Evolutionary conservation across 2,797 vertebrate species (phyloP), one percentile per base, ranked within the genome.

Genomic region (Etheostoma nigrum): DNA sequence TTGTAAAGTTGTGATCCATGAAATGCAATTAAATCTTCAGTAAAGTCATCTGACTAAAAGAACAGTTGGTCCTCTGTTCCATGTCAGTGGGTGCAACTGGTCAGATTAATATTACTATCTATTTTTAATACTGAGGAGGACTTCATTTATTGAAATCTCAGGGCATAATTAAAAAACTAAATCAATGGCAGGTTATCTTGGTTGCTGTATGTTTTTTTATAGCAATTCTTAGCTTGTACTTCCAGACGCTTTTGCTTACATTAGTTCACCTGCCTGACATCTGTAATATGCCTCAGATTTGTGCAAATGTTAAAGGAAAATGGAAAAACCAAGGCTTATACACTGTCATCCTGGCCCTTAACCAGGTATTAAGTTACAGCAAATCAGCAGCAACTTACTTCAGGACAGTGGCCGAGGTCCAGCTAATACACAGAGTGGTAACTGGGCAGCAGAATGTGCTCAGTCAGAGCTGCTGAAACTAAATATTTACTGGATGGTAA

Each of bases 401-500:
- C 74, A 64, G 62, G 68, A 74, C 80, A 23, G 77, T 83, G 83
- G 83, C 91, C 30, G 63, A 49, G n/a, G 19, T 85, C 85, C 86
- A 84, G 84, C 54, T 81, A 89, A 88, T 85, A 79, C 82, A 62
- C 73, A 57, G 73, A 88, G 83, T 67, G 88, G 84, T 78, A 87
- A 84, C 66, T 72, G 82, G 81, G 82, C 85, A 89, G 79, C 79
- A 74, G 61, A 91, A 83, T 33, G 66, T 62, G 83, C 79, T 80
- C 67, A 61, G 75, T 88, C 85, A 88, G 79, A 82, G 64, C 66
- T 71, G 72, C 62, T 74, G 40, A 65, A 88, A 84, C 89, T 45
- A 88, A 91, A 89, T 83, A 89, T 91, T 91, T 93, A 93, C 88
- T 82, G 86, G 90, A 88, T 82, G 60, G 74, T 66, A 85, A 84